A percentile compares a stretch with the other conserved stretches of the same genome.
phyloP scores from a whole-genome alignment of 2,113 vertebrate species.

The Paramisgurnus dabryanus region DNA sequence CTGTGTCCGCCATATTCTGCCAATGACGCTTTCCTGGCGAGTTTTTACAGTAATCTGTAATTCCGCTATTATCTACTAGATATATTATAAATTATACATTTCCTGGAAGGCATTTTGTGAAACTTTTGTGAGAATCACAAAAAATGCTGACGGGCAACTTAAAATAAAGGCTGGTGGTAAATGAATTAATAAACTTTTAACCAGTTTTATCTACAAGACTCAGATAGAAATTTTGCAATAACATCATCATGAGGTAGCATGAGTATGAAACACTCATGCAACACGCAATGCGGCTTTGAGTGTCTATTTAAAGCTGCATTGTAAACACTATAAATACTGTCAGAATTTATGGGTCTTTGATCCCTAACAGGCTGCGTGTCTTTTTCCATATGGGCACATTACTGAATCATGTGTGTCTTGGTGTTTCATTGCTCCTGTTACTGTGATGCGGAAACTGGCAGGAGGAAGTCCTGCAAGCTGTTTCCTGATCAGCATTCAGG shows the following conservation, averaged over 20 bases:
- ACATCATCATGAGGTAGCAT: slow-evolving; percentile 6
- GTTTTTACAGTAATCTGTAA: too few species aligned
- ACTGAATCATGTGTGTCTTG: slow-evolving; percentile 45
- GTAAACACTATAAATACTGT: slow-evolving; percentile 49
- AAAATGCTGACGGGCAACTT: too few species aligned
- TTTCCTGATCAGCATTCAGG: slow-evolving; percentile 57
- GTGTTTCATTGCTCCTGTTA: slow-evolving; percentile 45
- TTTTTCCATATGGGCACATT: slow-evolving; percentile 41
- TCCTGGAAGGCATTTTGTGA: too few species aligned
- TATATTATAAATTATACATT: too few species aligned
- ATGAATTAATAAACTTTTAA: too few species aligned
- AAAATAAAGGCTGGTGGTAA: too few species aligned
- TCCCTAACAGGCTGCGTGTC: slow-evolving; percentile 40
- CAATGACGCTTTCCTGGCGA: too few species aligned
- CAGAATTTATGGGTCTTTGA: slow-evolving; percentile 45
- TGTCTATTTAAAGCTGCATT: slow-evolving; percentile 32
- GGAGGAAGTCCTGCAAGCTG: slow-evolving; percentile 70
- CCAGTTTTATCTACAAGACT: neutral
- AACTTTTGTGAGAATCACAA: too few species aligned
- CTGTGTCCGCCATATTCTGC: too few species aligned
- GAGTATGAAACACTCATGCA: slow-evolving; percentile 38
- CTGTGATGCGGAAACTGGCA: slow-evolving; percentile 49
- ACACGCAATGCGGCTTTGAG: neutral
- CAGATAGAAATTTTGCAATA: neutral
- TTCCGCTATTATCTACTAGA: too few species aligned